phyloP scores from a whole-genome alignment of 2,797 vertebrate genomes.

The Miopithecus talapoin region DNA sequence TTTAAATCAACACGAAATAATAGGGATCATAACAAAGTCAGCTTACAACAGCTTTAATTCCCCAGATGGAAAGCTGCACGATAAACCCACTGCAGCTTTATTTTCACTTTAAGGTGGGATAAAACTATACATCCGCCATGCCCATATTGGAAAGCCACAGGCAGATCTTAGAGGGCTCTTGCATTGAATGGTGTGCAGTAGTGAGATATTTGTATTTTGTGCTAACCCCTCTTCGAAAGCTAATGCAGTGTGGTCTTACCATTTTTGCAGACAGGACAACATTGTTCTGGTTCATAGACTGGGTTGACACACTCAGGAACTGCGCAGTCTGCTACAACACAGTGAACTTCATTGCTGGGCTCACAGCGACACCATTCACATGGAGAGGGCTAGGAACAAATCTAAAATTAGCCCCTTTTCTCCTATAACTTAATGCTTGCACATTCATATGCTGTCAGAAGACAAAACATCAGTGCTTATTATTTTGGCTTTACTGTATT shows the following conservation, averaged over 20 bases:
- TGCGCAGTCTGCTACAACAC: slow-evolving; percentile 99
- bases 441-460: slow-evolving; percentile 83
- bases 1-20: slow-evolving; percentile 37
- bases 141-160: slow-evolving; percentile 40
- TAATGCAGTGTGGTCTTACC: slow-evolving; percentile 90
- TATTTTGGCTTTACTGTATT: slow-evolving; percentile 58
- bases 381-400: slow-evolving; percentile 96
- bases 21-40: slow-evolving; percentile 31
- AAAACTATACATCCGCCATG: neutral
- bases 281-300: slow-evolving; percentile 99
- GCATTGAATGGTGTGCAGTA: neutral
- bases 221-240: slow-evolving; percentile 79
- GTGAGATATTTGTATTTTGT: slow-evolving; percentile 47
- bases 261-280: slow-evolving; percentile 99
- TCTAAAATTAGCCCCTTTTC: slow-evolving; percentile 86
- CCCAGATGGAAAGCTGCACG: slow-evolving; percentile 28
- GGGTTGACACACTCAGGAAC: slow-evolving; percentile 99
- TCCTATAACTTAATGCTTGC: slow-evolving; percentile 82
- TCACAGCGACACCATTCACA: slow-evolving; percentile 99
- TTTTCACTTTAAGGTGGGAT: slow-evolving; percentile 36
- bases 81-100: slow-evolving; percentile 40
- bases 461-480: slow-evolving; percentile 79
- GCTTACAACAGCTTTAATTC: slow-evolving; percentile 15
- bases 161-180: slow-evolving; percentile 12
- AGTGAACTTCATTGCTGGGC: slow-evolving; percentile 99